Evolutionary conservation across 2,888 invertebrate genomes (phyloP).

Genomic region (Drosophila rubida): DNA sequence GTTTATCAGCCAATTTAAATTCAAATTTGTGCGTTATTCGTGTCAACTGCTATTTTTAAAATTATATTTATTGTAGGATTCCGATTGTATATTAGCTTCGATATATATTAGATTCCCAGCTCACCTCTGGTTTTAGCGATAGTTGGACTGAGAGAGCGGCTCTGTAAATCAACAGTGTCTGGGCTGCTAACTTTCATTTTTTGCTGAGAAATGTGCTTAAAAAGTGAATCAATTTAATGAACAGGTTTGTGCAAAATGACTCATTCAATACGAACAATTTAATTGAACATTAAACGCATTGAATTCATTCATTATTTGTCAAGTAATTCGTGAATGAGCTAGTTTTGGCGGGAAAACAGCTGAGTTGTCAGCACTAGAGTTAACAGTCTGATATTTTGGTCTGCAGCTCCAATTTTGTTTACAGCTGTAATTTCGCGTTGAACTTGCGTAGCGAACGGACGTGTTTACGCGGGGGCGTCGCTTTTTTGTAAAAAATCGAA

Average conservation of each 20-base stretch:
- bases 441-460: constrained; percentile 37
- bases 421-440: constrained; percentile 56
- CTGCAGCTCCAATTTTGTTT: constrained; percentile 29
- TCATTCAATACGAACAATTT: background rate
- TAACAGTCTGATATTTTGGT: constrained; percentile 16
- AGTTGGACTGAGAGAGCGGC: constrained; percentile 7
- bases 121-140: constrained; percentile 37
- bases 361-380: constrained; percentile 9
- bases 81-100: too few species aligned
- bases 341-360: constrained; percentile 10
- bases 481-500: constrained; percentile 68
- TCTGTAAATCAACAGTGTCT: constrained; percentile 11
- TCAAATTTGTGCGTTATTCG: too few species aligned
- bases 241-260: background rate
- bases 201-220: background rate
- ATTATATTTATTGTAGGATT: too few species aligned
- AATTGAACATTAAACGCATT: background rate
- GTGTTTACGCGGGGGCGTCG: constrained; percentile 46
- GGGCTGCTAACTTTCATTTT: constrained; percentile 11
- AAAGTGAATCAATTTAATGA: background rate
- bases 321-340: background rate
- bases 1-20: too few species aligned
- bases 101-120: background rate
- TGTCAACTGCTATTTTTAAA: too few species aligned
- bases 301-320: background rate